Percentiles rank a stretch among this genome's conserved stretches.
phyloP scores from a whole-genome alignment of 2,888 invertebrate genomes.

The Chirona hameri region DNA sequence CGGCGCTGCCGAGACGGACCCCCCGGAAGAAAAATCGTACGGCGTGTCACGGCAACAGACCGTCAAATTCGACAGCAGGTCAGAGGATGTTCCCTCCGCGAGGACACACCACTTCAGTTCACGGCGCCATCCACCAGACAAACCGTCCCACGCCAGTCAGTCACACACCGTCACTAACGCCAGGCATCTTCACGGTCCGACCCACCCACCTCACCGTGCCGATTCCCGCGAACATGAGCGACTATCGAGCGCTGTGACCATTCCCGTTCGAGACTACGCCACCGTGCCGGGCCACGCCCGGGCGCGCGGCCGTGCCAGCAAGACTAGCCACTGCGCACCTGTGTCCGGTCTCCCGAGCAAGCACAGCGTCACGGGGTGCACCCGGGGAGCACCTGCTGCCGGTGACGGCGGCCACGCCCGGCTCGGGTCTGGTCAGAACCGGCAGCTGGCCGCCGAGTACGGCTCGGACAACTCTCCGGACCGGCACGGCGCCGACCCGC shows the following conservation, averaged over 20 bases:
- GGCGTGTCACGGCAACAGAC: not conserved
- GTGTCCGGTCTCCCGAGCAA: not conserved
- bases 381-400: not conserved
- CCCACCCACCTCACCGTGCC: not conserved
- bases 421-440: not conserved
- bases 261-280: not conserved
- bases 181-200: not conserved
- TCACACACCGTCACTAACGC: not conserved
- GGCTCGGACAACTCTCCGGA: not conserved
- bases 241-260: not conserved
- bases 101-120: not conserved
- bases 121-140: not conserved
- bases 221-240: not conserved
- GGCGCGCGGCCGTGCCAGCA: not conserved
- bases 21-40: not conserved
- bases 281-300: not conserved
- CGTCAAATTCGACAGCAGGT: not conserved
- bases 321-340: not conserved
- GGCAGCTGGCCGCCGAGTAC: constrained; percentile 7
- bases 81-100: not conserved
- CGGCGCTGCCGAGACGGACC: not conserved
- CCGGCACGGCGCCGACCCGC: not conserved
- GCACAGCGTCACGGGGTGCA: not conserved
- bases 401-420: not conserved
- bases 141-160: too few relatives aligned